Evolutionary conservation across 2,113 vertebrate genomes (phyloP).

Genomic region (Procapra przewalskii): DNA sequence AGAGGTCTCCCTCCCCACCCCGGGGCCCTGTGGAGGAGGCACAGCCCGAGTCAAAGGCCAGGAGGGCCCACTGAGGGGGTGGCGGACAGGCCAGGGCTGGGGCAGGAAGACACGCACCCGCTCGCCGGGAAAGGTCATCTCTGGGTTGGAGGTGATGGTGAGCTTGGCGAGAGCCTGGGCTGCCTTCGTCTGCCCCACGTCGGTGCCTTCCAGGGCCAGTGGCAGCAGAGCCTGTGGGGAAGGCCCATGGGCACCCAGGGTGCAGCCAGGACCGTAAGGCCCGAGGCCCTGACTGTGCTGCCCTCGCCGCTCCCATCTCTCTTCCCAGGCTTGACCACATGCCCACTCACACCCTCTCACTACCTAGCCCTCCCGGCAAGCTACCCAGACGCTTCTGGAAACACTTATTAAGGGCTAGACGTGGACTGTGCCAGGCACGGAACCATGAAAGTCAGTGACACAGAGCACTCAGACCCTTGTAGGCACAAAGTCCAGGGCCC

Average conservation of each 20-base stretch:
- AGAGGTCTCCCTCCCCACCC: neutral
- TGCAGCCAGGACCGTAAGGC: neutral
- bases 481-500: neutral
- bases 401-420: neutral
- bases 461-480: too few relatives aligned
- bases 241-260: neutral
- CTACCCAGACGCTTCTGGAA: neutral
- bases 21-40: fast-evolving
- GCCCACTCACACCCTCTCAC: neutral
- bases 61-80: fast-evolving
- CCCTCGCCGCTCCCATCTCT: neutral
- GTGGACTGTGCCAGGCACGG: neutral
- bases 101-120: constrained; percentile 80
- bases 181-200: constrained; percentile 92
- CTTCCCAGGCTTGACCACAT: neutral
- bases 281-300: neutral
- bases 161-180: constrained; percentile 97
- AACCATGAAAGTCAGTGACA: neutral
- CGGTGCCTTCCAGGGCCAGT: constrained; percentile 92
- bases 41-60: neutral
- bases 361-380: neutral
- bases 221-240: constrained; percentile 89
- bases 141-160: constrained; percentile 94
- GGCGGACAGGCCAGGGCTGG: neutral
- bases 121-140: constrained; percentile 96